Evolutionary conservation across 2,888 invertebrate species (phyloP).

Genomic region (Andrena bicolor): DNA sequence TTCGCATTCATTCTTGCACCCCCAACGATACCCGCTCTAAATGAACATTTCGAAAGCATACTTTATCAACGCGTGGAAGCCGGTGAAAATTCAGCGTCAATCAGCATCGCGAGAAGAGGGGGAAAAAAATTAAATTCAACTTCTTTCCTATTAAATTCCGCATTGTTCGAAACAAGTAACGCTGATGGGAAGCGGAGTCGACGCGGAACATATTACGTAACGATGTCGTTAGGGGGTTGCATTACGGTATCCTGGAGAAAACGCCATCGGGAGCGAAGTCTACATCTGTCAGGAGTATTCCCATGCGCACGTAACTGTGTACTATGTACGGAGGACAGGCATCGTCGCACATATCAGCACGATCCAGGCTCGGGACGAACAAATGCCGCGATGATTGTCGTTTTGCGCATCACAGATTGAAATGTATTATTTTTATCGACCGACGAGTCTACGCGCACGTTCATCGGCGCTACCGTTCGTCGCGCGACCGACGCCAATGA

Average conservation of each 20-base stretch:
- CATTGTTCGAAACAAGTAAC: no score
- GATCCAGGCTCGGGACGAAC: background rate
- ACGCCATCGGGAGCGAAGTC: background rate
- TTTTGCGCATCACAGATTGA: constrained; percentile 24
- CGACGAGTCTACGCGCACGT: constrained; percentile 4
- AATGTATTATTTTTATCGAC: constrained; percentile 44
- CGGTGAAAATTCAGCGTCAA: no score
- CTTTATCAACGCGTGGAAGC: no score
- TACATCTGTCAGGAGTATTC: background rate
- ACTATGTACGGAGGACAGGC: no score
- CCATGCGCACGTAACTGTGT: background rate
- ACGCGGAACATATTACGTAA: constrained; percentile 6
- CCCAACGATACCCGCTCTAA: background rate
- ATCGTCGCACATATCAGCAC: background rate
- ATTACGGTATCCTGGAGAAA: constrained; percentile 18
- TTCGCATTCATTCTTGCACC: background rate
- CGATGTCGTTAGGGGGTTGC: constrained; percentile 32
- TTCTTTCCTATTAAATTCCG: no score
- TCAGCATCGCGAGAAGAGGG: no score
- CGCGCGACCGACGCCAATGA: constrained; percentile 1
- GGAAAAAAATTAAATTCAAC: no score
- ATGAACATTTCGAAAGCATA: background rate
- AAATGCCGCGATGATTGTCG: constrained; percentile 27
- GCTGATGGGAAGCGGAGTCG: background rate
- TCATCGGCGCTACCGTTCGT: background rate